Percentiles rank a stretch among this genome's conserved stretches.
Evolutionary conservation across 2,888 invertebrate species (phyloP).

Genomic region (Monopis laevigella): DNA sequence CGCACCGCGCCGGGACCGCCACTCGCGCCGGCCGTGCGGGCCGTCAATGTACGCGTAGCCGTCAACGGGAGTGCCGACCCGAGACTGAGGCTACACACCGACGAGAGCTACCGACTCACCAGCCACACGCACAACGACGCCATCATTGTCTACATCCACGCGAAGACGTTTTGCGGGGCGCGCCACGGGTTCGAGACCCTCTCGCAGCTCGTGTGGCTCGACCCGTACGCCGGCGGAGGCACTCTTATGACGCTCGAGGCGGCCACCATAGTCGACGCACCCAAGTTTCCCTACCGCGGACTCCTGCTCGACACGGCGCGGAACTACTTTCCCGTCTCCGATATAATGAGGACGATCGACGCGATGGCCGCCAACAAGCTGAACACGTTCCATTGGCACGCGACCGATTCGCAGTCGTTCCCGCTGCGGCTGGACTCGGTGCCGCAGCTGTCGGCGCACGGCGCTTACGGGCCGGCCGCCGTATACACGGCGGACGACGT

Average conservation of each 20-base stretch:
- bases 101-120: conserved; percentile 79
- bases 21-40: conserved; percentile 24
- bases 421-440: conserved; percentile 81
- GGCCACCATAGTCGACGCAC: conserved; percentile 78
- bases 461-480: conserved; percentile 85
- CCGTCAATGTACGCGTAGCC: conserved; percentile 56
- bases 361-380: conserved; percentile 91
- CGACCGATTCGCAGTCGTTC: conserved; percentile 92
- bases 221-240: conserved; percentile 69
- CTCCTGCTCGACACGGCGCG: conserved; percentile 91
- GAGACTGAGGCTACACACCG: conserved; percentile 71
- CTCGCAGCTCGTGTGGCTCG: conserved; percentile 83
- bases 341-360: conserved; percentile 78
- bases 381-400: conserved; percentile 94
- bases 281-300: conserved; percentile 81
- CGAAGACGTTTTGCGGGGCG: conserved; percentile 79
- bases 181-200: conserved; percentile 81
- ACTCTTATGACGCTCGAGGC: conserved; percentile 72
- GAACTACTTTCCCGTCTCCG: conserved; percentile 82
- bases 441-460: conserved; percentile 82
- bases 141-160: conserved; percentile 70
- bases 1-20: conserved; percentile 44
- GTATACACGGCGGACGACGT: conserved; percentile 78
- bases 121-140: conserved; percentile 55
- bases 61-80: conserved; percentile 64